A percentile compares a stretch with the other conserved stretches of the same genome.
Conservation (phyloP, 2,888 invertebrate genomes). For the Dastarcus helophoroides region DNA sequence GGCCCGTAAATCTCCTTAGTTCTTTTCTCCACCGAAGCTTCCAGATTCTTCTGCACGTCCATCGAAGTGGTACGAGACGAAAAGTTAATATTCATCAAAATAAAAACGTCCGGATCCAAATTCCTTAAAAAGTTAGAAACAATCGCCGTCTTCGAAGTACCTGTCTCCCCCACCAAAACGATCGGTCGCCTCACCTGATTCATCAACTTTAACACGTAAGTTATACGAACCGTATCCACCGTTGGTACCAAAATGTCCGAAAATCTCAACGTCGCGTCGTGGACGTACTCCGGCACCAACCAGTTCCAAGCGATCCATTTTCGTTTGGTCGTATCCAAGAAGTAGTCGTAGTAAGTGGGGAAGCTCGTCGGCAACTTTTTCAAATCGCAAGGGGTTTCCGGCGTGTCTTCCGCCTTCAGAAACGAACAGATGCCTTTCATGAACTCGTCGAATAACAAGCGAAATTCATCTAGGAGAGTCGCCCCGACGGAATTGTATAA, state of each 20-base stretch:
- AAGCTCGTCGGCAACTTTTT: slow-evolving; percentile 64
- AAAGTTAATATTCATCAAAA: slow-evolving; percentile 77
- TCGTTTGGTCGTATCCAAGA: slow-evolving; percentile 51
- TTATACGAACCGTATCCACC: slow-evolving; percentile 71
- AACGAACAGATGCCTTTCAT: slow-evolving; percentile 60
- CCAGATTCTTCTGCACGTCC: slow-evolving; percentile 80
- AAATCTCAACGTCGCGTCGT: slow-evolving; percentile 58
- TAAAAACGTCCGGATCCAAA: slow-evolving; percentile 57
- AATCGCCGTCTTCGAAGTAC: slow-evolving; percentile 87
- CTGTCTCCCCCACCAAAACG: slow-evolving; percentile 79
- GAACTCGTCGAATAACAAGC: slow-evolving; percentile 65
- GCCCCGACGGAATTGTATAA: slow-evolving; percentile 82
- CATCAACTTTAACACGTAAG: slow-evolving; percentile 68
- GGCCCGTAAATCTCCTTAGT: slow-evolving; percentile 87
- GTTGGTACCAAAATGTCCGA: slow-evolving; percentile 84
- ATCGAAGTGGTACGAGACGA: slow-evolving; percentile 83
- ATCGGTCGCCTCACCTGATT: slow-evolving; percentile 65
- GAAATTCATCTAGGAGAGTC: slow-evolving; percentile 54
- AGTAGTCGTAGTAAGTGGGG: slow-evolving; percentile 72
- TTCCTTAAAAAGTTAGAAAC: slow-evolving; percentile 68
- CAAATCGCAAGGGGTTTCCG: slow-evolving; percentile 51
- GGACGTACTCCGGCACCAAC: slow-evolving; percentile 64
- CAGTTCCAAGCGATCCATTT: slow-evolving; percentile 80
- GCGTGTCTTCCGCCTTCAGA: slow-evolving; percentile 54
- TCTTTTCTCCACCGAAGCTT: slow-evolving; percentile 79